Percentiles rank a stretch among this genome's conserved stretches.
phyloP scores from a whole-genome alignment of 1,140 invertebrate genomes.

The Dreissena polymorpha region DNA sequence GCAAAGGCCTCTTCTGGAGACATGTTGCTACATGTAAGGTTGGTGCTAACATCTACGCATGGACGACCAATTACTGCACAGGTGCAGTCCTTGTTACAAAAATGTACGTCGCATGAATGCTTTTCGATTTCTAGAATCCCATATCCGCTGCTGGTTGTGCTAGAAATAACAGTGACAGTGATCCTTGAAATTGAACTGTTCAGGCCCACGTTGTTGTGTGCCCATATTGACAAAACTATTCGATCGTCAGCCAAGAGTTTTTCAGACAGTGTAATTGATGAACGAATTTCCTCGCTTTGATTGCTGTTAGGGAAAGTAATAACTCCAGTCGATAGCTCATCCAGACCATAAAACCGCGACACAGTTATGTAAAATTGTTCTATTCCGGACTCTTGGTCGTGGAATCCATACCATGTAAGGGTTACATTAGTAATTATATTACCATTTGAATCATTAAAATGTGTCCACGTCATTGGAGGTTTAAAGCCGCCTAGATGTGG shows the following conservation, averaged over 20 bases:
- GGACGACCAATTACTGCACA: constrained; percentile 59
- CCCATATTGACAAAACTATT: constrained; percentile 48
- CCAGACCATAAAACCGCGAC: constrained; percentile 48
- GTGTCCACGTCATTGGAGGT: constrained; percentile 41
- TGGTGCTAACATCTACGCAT: constrained; percentile 27
- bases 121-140: constrained; percentile 46
- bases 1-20: background rate
- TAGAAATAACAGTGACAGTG: constrained; percentile 37
- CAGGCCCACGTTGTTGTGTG: constrained; percentile 54
- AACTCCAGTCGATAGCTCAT: constrained; percentile 50
- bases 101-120: constrained; percentile 59
- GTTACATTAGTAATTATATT: background rate
- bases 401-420: constrained; percentile 57
- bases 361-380: constrained; percentile 45
- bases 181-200: constrained; percentile 33
- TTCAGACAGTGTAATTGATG: constrained; percentile 8
- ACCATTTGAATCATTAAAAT: background rate
- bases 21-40: background rate
- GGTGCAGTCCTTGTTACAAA: constrained; percentile 64
- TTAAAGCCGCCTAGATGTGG: constrained; percentile 61
- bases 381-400: constrained; percentile 60
- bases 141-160: background rate
- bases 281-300: constrained; percentile 3
- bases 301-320: constrained; percentile 1
- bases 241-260: constrained; percentile 34